These are phyloP conservation scores for Apodemus speciosus DNA, from an alignment of 2,113 vertebrate species.

Conservation along the genomic window DNA sequence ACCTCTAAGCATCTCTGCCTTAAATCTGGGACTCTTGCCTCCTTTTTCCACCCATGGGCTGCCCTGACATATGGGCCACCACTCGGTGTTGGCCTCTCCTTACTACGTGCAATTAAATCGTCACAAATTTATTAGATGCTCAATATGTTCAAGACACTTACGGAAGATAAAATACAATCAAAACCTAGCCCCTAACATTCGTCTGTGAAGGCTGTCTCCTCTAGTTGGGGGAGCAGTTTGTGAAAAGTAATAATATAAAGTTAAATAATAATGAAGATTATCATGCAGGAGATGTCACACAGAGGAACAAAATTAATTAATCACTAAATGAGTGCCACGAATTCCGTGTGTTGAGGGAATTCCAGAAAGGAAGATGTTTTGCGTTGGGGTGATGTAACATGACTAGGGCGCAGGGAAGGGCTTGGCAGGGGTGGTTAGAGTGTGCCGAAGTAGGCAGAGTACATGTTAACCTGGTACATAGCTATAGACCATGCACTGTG, in stretches of 20 bases:
- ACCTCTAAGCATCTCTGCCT: not conserved
- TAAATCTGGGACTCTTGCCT: not conserved
- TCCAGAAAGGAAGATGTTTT: not conserved
- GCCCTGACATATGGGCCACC: no score
- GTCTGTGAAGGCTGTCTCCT: not conserved
- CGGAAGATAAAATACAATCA: conserved; percentile 34
- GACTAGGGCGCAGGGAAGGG: not conserved
- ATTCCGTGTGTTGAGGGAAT: conserved; percentile 28
- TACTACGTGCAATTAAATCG: not conserved
- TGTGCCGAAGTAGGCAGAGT: not conserved
- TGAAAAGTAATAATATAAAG: conserved; percentile 43
- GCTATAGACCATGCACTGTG: not conserved
- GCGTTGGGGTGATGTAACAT: not conserved
- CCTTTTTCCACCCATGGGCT: not conserved
- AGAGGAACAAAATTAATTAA: conserved; percentile 55
- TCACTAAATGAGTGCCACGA: conserved; percentile 48
- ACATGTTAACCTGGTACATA: not conserved
- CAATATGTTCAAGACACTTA: conserved; percentile 13
- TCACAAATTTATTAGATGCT: not conserved
- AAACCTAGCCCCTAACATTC: conserved; percentile 8
- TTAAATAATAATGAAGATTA: conserved; percentile 62
- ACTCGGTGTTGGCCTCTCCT: not conserved
- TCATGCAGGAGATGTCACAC: not conserved
- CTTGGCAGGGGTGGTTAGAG: not conserved
- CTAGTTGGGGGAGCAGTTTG: not conserved